A percentile compares a stretch with the other conserved stretches of the same genome.
Conservation (phyloP, 2,113 vertebrate genomes). For the Eulemur macaco region DNA sequence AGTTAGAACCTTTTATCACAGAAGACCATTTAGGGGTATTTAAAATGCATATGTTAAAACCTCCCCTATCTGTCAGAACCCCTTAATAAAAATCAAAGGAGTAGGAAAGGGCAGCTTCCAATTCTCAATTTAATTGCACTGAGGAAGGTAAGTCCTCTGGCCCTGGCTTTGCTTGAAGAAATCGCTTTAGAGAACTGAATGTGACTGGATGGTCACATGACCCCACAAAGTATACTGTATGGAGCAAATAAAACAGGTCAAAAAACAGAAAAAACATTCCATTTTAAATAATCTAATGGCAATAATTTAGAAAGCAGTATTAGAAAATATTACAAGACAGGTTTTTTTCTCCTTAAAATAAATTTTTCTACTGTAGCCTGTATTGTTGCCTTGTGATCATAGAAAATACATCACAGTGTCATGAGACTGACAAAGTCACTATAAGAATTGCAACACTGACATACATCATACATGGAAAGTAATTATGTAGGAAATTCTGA, state of each 20-base stretch:
- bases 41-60: not conserved
- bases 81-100: not conserved
- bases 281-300: not conserved
- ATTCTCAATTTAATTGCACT: not conserved
- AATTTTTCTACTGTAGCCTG: not conserved
- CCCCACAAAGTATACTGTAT: not conserved
- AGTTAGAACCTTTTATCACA: not conserved
- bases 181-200: not conserved
- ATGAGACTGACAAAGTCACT: not conserved
- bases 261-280: not conserved
- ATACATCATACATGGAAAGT: not conserved
- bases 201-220: not conserved
- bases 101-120: not conserved
- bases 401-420: not conserved
- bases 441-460: not conserved
- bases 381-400: not conserved
- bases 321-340: not conserved
- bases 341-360: constrained; percentile 12
- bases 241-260: not conserved
- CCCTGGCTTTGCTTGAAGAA: not conserved
- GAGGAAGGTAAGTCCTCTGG: not conserved
- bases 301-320: constrained; percentile 5
- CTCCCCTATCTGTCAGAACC: not conserved
- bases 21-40: not conserved
- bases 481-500: not conserved